Conservation (phyloP, 2,797 vertebrate genomes). For the Onychomys torridus region DNA sequence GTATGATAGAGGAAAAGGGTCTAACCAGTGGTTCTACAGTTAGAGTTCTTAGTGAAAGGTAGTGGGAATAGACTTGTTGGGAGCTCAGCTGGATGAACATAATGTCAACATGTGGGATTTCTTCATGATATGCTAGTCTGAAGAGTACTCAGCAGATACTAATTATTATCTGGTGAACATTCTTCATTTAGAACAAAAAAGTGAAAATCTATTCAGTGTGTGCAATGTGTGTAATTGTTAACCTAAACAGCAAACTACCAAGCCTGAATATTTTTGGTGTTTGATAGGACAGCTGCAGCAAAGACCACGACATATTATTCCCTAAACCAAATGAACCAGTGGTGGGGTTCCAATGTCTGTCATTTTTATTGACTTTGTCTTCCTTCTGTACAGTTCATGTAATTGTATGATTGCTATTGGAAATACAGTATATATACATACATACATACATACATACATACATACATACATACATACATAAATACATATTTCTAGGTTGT, state of each 20-base stretch:
- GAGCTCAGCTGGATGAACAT: constrained; percentile 47
- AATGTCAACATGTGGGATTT: constrained; percentile 67
- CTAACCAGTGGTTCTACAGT: constrained; percentile 43
- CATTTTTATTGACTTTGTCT: neutral
- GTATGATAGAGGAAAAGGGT: neutral
- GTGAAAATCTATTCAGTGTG: constrained; percentile 36
- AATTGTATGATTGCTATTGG: neutral
- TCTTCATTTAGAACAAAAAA: constrained; percentile 11
- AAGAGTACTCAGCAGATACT: constrained; percentile 56
- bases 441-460: too few species aligned
- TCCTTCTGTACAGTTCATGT: neutral
- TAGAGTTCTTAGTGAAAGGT: constrained; percentile 50
- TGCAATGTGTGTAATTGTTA: constrained; percentile 6
- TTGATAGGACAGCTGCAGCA: neutral
- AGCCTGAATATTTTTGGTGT: neutral
- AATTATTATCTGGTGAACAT: constrained; percentile 58
- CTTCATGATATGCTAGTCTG: constrained; percentile 65
- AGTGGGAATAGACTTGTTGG: constrained; percentile 60
- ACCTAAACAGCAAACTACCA: neutral
- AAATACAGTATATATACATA: neutral
- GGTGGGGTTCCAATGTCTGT: neutral
- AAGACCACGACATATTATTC: neutral
- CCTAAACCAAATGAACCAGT: neutral
- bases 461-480: too few species aligned
- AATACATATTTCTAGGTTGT: neutral